Evolutionary conservation across 2,113 vertebrate species (phyloP).

Genomic region (Pan troglodytes): DNA sequence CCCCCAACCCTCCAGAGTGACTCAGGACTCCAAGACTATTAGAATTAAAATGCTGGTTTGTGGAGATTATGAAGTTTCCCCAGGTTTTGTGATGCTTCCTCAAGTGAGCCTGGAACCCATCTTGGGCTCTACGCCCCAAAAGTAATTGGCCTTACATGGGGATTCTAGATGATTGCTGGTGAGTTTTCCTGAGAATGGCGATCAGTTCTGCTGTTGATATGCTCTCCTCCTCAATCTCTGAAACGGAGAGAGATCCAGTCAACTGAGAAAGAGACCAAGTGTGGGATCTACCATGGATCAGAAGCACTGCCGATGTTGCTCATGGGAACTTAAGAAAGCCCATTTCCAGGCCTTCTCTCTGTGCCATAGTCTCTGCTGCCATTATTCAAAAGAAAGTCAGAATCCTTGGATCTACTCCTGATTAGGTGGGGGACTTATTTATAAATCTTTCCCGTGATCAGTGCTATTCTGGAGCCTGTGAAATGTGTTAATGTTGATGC

Average conservation of each 20-base stretch:
- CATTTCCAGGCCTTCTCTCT: neutral
- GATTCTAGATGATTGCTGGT: neutral
- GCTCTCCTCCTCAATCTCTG: too few species aligned
- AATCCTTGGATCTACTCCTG: conserved; percentile 45
- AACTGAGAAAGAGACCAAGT: neutral
- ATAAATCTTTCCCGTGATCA: conserved; percentile 33
- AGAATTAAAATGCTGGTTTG: neutral
- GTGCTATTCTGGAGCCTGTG: conserved; percentile 41
- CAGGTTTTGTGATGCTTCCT: neutral
- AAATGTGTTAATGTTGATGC: neutral
- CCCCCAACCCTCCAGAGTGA: neutral
- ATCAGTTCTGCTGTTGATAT: neutral
- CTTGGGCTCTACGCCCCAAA: neutral
- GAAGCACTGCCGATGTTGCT: neutral
- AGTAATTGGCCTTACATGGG: neutral
- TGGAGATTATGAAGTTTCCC: neutral
- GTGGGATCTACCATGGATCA: neutral
- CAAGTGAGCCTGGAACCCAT: neutral
- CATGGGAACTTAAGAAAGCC: neutral
- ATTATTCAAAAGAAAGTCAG: conserved; percentile 42
- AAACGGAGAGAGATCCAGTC: neutral
- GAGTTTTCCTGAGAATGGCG: neutral
- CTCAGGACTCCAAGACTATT: neutral
- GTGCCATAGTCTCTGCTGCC: neutral
- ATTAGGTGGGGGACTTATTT: conserved; percentile 55